A percentile compares a stretch with the other conserved stretches of the same genome.
These are phyloP conservation scores for Trinectes maculatus DNA, from an alignment of 2,113 vertebrate genomes.

Conservation along the genomic window DNA sequence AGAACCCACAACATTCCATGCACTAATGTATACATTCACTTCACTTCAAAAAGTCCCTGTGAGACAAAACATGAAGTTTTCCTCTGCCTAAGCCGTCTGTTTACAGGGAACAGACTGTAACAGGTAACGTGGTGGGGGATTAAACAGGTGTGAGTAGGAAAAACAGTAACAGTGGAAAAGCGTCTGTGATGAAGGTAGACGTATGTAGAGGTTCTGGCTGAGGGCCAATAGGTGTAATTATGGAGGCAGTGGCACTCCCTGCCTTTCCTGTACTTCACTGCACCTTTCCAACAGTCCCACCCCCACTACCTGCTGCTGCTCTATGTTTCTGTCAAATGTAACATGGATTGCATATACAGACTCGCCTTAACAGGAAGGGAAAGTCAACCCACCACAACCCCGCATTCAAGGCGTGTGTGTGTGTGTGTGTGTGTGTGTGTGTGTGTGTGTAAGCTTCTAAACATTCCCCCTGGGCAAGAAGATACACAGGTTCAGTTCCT, in stretches of 20 bases:
- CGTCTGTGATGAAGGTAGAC: conserved; percentile 45
- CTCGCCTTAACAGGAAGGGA: conserved; percentile 62
- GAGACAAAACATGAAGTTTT: conserved; percentile 6
- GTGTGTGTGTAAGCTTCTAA: conserved; percentile 53
- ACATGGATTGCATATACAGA: conserved; percentile 28
- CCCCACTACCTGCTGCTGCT: conserved; percentile 44
- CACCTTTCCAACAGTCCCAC: conserved; percentile 69
- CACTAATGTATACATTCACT: conserved; percentile 10
- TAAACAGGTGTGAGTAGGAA: conserved; percentile 36
- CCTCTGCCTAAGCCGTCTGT: background rate
- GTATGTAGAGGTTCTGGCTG: conserved; percentile 44
- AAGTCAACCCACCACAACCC: conserved; percentile 62
- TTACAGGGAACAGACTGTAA: conserved; percentile 3
- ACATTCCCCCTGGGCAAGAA: conserved; percentile 62
- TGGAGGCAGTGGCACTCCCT: conserved; percentile 61
- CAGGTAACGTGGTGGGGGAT: conserved; percentile 22
- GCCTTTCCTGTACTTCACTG: conserved; percentile 67
- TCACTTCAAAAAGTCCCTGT: background rate
- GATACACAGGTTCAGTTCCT: conserved; percentile 73
- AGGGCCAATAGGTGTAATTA: conserved; percentile 72
- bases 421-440: no score
- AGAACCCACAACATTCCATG: background rate
- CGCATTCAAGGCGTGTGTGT: conserved; percentile 43
- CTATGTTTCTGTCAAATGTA: conserved; percentile 23
- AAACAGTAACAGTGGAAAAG: conserved; percentile 51